Evolutionary conservation across 2,797 vertebrate species (phyloP).

Genomic region (Platalea minor): DNA sequence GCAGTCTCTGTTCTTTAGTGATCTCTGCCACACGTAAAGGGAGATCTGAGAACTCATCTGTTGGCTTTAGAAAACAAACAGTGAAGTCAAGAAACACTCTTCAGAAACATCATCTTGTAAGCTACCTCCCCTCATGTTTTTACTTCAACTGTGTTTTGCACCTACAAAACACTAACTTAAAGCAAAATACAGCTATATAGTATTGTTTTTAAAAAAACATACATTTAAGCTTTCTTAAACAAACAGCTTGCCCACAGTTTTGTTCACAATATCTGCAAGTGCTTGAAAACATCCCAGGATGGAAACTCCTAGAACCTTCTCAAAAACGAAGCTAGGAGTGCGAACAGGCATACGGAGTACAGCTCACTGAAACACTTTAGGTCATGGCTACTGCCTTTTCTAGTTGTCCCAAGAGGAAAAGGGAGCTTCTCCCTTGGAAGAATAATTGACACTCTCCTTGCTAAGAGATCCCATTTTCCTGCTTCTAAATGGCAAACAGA

Average conservation of each 20-base stretch:
- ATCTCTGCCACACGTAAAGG: conserved; percentile 85
- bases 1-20: conserved; percentile 85
- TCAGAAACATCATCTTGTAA: not conserved
- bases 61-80: conserved; percentile 77
- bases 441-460: not conserved
- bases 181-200: not conserved
- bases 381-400: not conserved
- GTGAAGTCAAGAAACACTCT: not conserved
- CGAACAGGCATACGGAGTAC: fast-evolving
- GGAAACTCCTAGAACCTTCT: not conserved
- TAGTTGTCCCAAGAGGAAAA: not conserved
- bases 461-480: not conserved
- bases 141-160: not conserved
- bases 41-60: conserved; percentile 90
- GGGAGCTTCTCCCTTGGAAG: not conserved
- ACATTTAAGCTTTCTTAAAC: not conserved
- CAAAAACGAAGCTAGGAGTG: not conserved
- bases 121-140: not conserved
- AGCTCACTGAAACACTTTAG: not conserved
- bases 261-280: not conserved
- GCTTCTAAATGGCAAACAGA: not conserved
- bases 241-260: not conserved
- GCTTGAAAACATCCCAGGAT: not conserved
- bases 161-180: not conserved
- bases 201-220: not conserved